Base-by-base conservation (phyloP, 1,140 invertebrate species). In the Drosophila arawakana region DNA sequence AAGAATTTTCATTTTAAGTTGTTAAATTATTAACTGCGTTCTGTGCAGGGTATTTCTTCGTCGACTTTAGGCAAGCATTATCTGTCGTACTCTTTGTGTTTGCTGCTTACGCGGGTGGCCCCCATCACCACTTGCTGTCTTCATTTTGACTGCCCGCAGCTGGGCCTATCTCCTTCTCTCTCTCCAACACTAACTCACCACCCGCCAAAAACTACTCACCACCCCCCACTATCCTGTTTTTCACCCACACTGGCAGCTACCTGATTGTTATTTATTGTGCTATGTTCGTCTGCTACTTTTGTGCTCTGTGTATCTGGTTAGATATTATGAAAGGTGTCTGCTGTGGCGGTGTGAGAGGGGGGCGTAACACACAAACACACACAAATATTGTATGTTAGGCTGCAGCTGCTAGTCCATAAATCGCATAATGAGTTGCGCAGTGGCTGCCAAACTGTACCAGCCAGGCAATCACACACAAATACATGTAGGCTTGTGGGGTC, bases 251-350 rank as follows among this genome's bases (percentile, higher is more conserved):
- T 49, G 67, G 44, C 59, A 59, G 60, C 73, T 75, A 75, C 73
- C 73, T 75, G 73, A 75, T 75, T 75, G 73, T 75, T 71, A 75
- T 75, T 75, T 75, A 75, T 75, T 62, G 59, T 75, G 25, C 25
- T 30, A 43, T 69, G 60, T 46, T 73, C 76, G 73, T 70, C 68
- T 76, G 73, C 80, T 76, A 35, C 60, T 68, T 60, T 61, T 60
- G 34, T 15, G 41, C 65, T 35, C 65, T 35, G 35, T 54, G 50
- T 61, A 61, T 58, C 44, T 35, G 46, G 6, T 60, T 73, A 39
- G 62, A 60, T 47, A n/a, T 73, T 60, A 73, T 68, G 70, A 73
- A 58, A 68, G 71, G 25, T 30, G 25, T 30, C 3, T 30, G 25
- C 47, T 30, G 59, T 8, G 21, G 3, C 7, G 18, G 37, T 9